These are phyloP conservation scores for Cyprinodon diabolis DNA, from an alignment of 2,797 vertebrate genomes.

Conservation along the genomic window DNA sequence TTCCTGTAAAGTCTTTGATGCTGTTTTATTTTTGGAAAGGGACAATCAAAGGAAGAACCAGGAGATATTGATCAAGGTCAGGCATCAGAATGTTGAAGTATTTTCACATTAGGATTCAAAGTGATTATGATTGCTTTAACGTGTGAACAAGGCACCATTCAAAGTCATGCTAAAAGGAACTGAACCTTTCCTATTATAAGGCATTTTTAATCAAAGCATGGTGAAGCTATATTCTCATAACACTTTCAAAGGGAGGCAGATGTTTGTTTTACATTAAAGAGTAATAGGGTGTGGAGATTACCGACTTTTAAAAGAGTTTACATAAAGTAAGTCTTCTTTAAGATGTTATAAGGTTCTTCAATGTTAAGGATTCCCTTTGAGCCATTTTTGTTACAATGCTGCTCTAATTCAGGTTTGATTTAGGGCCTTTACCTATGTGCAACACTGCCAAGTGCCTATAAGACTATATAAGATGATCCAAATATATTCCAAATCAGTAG, in stretches of 20 bases:
- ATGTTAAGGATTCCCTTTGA: not conserved
- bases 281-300: not conserved
- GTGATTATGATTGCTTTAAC: constrained; percentile 12
- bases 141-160: constrained; percentile 14
- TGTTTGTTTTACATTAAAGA: not conserved
- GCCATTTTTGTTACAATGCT: not conserved
- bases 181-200: not conserved
- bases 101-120: constrained; percentile 18
- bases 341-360: not conserved
- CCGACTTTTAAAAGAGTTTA: not conserved
- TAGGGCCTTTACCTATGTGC: not conserved
- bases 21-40: constrained; percentile 46
- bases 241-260: not conserved
- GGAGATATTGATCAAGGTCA: constrained; percentile 51
- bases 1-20: constrained; percentile 41
- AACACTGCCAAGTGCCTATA: not conserved
- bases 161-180: constrained; percentile 1
- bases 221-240: not conserved
- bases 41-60: constrained; percentile 58
- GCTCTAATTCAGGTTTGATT: not conserved
- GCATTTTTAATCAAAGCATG: not conserved
- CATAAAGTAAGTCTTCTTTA: not conserved
- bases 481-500: constrained; percentile 20
- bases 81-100: constrained; percentile 17
- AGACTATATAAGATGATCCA: constrained; percentile 7